Conservation (phyloP, 2,888 invertebrate species). For the Ashinkailepas kermadecensis region DNA sequence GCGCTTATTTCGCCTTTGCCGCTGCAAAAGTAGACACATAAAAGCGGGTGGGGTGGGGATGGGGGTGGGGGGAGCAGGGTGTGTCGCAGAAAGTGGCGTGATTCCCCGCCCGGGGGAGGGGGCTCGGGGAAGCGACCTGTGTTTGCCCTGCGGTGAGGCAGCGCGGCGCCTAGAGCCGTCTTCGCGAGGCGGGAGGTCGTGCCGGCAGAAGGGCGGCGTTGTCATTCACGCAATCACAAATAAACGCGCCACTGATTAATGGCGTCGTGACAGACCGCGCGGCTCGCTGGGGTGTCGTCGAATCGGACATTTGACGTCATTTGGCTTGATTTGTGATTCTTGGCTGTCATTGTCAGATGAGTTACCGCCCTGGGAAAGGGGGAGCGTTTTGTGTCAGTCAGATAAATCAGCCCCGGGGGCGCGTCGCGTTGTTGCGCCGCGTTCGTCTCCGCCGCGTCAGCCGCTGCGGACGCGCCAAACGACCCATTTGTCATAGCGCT, state of each 20-base stretch:
- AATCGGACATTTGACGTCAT: conserved; percentile 22
- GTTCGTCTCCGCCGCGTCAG: neutral
- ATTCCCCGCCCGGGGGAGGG: neutral
- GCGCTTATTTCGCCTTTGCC: too few relatives aligned
- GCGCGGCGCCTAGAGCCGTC: neutral
- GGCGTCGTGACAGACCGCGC: neutral
- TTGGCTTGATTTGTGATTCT: conserved; percentile 22
- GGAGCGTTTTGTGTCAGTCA: conserved; percentile 17
- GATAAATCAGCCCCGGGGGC: neutral
- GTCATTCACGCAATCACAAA: conserved; percentile 19
- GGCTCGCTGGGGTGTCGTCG: conserved; percentile 19
- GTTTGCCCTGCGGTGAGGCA: conserved; percentile 11
- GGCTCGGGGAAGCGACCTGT: neutral
- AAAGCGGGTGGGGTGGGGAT: too few relatives aligned
- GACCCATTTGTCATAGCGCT: conserved; percentile 9
- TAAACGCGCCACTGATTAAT: conserved; percentile 17
- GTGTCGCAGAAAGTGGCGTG: too few relatives aligned
- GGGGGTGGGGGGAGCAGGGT: too few relatives aligned
- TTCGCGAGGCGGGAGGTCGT: neutral
- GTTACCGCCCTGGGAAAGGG: conserved; percentile 22
- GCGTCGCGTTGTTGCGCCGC: neutral
- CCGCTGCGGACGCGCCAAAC: neutral
- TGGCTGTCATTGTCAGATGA: conserved; percentile 21
- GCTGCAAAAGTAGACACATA: too few relatives aligned
- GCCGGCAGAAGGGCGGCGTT: neutral